Conservation (phyloP, 1,140 invertebrate species). For the Vollenhovia emeryi region DNA sequence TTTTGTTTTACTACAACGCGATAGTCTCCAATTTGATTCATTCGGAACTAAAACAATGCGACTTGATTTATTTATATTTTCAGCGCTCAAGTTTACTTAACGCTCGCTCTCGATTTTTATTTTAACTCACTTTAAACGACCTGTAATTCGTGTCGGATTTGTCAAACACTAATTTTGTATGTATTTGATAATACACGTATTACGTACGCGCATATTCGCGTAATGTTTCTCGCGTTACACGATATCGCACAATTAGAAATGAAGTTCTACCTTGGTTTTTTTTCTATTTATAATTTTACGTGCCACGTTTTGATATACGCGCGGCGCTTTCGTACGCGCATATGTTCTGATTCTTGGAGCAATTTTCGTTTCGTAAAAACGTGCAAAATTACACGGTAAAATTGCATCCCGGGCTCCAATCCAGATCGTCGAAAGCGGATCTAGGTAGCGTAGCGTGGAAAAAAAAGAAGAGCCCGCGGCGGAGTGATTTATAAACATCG, state of each 20-base stretch:
- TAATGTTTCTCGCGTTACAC: not conserved
- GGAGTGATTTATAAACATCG: constrained; percentile 65
- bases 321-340: not conserved
- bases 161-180: not conserved
- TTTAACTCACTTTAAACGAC: not conserved
- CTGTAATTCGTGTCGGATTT: not conserved
- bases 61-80: not conserved
- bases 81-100: not conserved
- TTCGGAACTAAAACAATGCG: not conserved
- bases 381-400: not conserved
- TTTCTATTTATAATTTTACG: not conserved
- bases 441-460: not conserved
- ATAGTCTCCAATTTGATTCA: not conserved
- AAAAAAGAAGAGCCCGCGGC: not conserved
- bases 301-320: not conserved
- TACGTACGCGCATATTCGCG: no score
- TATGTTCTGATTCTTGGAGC: not conserved
- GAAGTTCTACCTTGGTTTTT: not conserved
- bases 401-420: not conserved
- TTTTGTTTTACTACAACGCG: not conserved
- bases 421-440: not conserved
- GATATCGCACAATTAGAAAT: not conserved
- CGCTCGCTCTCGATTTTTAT: not conserved
- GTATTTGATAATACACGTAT: not conserved
- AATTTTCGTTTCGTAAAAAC: not conserved